Percentiles rank a stretch among this genome's conserved stretches.
These are phyloP conservation scores for Casuarius casuarius DNA, from an alignment of 2,113 vertebrate species.

Conservation along the genomic window DNA sequence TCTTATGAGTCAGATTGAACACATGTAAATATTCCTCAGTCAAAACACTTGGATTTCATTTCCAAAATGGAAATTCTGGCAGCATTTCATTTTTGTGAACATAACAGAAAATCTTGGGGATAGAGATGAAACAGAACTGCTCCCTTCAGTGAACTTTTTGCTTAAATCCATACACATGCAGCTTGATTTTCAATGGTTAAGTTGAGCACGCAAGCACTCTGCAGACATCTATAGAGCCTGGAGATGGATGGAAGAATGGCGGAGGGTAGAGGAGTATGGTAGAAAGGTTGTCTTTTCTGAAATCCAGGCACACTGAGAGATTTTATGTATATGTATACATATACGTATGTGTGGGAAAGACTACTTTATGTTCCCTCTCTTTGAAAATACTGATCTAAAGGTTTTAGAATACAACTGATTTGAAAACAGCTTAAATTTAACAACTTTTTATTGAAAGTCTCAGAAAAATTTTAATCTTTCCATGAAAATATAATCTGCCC, in stretches of 20 bases:
- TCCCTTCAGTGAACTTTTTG: neutral
- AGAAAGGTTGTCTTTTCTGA: neutral
- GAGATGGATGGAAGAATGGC: neutral
- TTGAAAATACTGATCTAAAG: neutral
- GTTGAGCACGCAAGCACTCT: neutral
- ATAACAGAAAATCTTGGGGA: neutral
- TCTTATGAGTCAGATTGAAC: neutral
- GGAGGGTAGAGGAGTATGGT: neutral
- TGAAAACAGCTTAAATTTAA: no score
- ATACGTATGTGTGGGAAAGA: neutral
- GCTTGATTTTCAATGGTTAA: neutral
- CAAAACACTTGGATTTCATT: neutral
- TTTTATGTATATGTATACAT: neutral
- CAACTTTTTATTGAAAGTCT: neutral
- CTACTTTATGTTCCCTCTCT: neutral
- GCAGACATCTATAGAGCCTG: neutral
- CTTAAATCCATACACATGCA: neutral
- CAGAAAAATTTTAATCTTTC: neutral
- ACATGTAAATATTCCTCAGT: neutral
- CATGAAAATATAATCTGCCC: neutral
- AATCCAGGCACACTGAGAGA: neutral
- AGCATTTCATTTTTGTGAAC: neutral
- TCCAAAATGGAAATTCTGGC: neutral
- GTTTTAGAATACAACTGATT: no score
- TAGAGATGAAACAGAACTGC: neutral